Evolutionary conservation across 2,888 invertebrate genomes (phyloP), one percentile per base, ranked within the genome.

Genomic region (Dexiosoma caninum): DNA sequence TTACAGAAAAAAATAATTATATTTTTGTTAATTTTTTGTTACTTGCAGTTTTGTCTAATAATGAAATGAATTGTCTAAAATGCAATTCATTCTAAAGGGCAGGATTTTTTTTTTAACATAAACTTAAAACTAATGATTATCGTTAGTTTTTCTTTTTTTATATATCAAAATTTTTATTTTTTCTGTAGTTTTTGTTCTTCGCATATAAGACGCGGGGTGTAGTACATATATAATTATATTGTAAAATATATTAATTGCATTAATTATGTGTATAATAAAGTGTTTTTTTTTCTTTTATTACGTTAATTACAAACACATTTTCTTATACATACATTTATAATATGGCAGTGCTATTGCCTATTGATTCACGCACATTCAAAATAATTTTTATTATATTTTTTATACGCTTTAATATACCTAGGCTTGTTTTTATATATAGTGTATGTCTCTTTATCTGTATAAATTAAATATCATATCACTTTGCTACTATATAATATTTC

Each of bases 281-380:
- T n/a, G n/a, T 19, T 44, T 53, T 37, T 62, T 27, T 19, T 42
- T 67, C 37, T 35, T 19, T 37, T 46, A 23, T n/a, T 53, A 27
- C 35, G 6, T 77, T 30, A 70, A 55, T 32, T 49, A 46, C 49
- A 44, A 44, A 76, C 37, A 66, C 30, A 19, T 44, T 59, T n/a
- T 7, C 27, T 32, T 60, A 23, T 30, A 40, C 21, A 32, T 30
- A 53, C 30, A 32, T 49, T n/a, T n/a, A n/a, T n/a, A n/a, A 72
- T 72, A 81, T 77, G 81, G 77, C 77, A 81, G 81, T 77, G 77
- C 57, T 76, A 27, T 78, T 81, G 81, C 81, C 77, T 81, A 74
- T 77, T 70, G 57, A 62, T 76, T 76, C 69, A 76, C 55, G 67
- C 71, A 67, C 71, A 57, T 40, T 32, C 62, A 74, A 40, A 49